Evolutionary conservation across 2,113 vertebrate genomes (phyloP).

Genomic region (Chionomys nivalis): DNA sequence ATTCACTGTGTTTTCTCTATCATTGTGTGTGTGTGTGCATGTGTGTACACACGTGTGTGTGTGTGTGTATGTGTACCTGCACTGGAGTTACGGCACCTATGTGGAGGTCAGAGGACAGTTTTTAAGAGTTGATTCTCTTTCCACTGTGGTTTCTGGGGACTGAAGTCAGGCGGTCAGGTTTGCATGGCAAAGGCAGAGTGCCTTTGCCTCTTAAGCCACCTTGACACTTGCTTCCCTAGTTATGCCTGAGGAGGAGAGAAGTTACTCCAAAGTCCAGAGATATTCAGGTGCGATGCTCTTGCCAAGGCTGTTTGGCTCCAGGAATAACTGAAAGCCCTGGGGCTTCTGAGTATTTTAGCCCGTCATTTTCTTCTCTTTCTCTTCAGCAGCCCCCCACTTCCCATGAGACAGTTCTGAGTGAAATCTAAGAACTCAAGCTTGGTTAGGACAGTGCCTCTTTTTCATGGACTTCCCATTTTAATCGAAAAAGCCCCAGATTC

Average conservation of each 20-base stretch:
- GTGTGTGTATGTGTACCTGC: background rate
- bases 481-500: background rate
- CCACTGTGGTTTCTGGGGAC: background rate
- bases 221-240: no score
- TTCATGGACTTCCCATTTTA: background rate
- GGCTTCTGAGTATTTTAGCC: background rate
- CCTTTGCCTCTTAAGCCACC: background rate
- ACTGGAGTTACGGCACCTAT: background rate
- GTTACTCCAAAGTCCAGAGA: background rate
- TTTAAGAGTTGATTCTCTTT: background rate
- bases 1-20: background rate
- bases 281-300: background rate
- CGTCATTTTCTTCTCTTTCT: background rate
- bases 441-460: background rate
- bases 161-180: background rate
- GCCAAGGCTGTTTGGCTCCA: background rate
- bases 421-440: background rate
- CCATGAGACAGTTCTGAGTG: background rate
- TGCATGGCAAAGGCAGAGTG: background rate
- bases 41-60: background rate
- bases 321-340: background rate
- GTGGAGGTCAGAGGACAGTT: background rate
- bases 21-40: background rate
- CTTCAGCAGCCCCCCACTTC: fast-evolving
- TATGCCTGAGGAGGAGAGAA: background rate